Evolutionary conservation across 2,888 invertebrate species (phyloP).

Genomic region (Teinopalpus imperialis): DNA sequence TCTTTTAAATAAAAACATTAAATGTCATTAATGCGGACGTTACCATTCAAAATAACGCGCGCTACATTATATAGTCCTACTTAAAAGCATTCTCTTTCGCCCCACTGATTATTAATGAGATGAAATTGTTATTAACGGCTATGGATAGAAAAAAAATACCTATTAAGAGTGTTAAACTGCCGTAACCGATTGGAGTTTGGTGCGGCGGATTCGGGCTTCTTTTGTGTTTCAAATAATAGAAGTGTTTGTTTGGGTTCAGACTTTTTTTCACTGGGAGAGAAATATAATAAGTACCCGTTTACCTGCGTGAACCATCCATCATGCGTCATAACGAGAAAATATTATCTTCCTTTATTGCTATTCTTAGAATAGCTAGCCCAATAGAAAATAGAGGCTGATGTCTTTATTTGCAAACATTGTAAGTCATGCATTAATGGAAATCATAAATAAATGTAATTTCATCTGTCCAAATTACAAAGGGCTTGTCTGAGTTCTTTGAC

Average conservation of each 20-base stretch:
- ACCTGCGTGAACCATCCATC: slow-evolving; percentile 74
- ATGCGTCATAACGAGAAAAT: slow-evolving; percentile 69
- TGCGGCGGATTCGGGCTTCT: slow-evolving; percentile 58
- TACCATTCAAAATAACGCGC: slow-evolving; percentile 53
- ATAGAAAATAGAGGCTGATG: slow-evolving; percentile 52
- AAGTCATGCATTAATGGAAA: slow-evolving; percentile 31
- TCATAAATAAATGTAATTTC: slow-evolving; percentile 40
- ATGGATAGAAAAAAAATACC: slow-evolving; percentile 66
- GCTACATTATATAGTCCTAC: slow-evolving; percentile 40
- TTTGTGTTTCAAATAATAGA: slow-evolving; percentile 69
- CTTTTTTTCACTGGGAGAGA: slow-evolving; percentile 61
- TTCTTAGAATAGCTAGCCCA: slow-evolving; percentile 50
- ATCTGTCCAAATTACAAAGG: slow-evolving; percentile 34
- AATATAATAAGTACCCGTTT: slow-evolving; percentile 59
- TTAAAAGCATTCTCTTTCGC: slow-evolving; percentile 64
- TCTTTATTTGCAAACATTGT: slow-evolving; percentile 76
- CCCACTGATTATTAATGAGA: slow-evolving; percentile 73
- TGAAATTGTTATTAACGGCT: slow-evolving; percentile 71
- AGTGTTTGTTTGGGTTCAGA: slow-evolving; percentile 72
- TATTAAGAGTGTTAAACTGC: slow-evolving; percentile 77
- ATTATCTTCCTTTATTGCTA: slow-evolving; percentile 57
- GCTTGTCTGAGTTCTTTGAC: slow-evolving; percentile 36
- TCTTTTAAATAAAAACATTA: slow-evolving; percentile 58
- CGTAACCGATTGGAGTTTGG: slow-evolving; percentile 76
- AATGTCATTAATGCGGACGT: slow-evolving; percentile 58